These are phyloP conservation scores for Kradibia gibbosae DNA, from an alignment of 1,140 invertebrate genomes.

Conservation along the genomic window DNA sequence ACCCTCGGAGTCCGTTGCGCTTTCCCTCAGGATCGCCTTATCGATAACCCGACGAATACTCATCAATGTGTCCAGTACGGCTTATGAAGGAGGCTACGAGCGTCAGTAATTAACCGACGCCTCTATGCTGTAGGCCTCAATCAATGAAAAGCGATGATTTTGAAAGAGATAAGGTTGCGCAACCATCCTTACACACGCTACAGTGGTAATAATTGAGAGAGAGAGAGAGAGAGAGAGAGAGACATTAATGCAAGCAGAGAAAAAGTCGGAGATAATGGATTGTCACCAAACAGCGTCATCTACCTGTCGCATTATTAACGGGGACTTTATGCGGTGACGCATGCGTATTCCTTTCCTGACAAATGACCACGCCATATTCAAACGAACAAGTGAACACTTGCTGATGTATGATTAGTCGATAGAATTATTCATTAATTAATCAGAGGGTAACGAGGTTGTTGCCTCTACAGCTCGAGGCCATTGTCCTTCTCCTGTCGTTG, in stretches of 20 bases:
- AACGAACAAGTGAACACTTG: constrained; percentile 1
- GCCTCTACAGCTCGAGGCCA: neutral
- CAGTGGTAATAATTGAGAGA: neutral
- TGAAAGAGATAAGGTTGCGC: neutral
- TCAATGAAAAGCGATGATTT: neutral
- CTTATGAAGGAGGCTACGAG: neutral
- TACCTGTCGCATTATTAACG: constrained; percentile 31
- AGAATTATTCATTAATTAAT: constrained; percentile 38
- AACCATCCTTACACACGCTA: neutral
- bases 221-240: constrained; percentile 8
- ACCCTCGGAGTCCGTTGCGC: no score
- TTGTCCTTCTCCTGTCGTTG: neutral
- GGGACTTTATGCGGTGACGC: constrained; percentile 21
- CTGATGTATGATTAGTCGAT: constrained; percentile 27
- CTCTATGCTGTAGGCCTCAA: neutral
- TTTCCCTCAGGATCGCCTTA: no score
- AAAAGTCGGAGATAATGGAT: constrained; percentile 3
- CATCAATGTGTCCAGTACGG: no score
- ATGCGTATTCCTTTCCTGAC: neutral
- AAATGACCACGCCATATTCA: neutral
- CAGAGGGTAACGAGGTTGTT: neutral
- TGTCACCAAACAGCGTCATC: neutral
- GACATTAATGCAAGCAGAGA: no score
- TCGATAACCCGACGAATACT: no score
- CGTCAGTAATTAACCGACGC: neutral